A percentile compares a stretch with the other conserved stretches of the same genome.
phyloP scores from a whole-genome alignment of 2,888 invertebrate genomes.

The Orthosia cruda region DNA sequence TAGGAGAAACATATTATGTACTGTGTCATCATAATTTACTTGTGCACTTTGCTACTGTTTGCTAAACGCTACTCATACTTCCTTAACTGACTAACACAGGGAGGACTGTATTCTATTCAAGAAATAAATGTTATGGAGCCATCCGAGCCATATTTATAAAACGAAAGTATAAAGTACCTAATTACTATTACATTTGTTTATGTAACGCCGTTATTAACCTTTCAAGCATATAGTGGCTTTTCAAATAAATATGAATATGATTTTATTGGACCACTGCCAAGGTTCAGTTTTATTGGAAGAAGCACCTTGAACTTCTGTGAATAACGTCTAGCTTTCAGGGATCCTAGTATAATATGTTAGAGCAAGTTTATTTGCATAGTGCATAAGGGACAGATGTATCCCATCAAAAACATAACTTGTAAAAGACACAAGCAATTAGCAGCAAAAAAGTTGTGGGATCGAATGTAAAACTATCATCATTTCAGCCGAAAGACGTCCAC shows the following conservation, averaged over 20 bases:
- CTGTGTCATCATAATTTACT: constrained; percentile 40
- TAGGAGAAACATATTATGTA: constrained; percentile 15
- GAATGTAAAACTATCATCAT: too few relatives aligned
- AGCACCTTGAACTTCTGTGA: not conserved
- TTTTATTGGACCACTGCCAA: constrained; percentile 7
- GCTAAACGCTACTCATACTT: not conserved
- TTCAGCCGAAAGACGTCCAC: too few relatives aligned
- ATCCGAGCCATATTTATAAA: not conserved
- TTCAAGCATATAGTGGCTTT: not conserved
- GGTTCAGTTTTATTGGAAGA: constrained; percentile 12
- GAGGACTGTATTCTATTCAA: not conserved
- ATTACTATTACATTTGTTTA: not conserved
- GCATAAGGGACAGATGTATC: too few relatives aligned
- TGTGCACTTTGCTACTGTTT: constrained; percentile 20
- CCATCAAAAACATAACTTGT: too few relatives aligned
- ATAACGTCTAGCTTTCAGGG: constrained; percentile 12
- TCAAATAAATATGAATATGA: constrained; percentile 2
- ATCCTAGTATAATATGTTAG: too few relatives aligned
- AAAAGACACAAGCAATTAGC: too few relatives aligned
- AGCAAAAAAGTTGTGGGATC: too few relatives aligned
- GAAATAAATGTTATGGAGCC: not conserved
- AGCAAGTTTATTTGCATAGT: too few relatives aligned
- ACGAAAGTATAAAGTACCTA: not conserved
- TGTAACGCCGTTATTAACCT: not conserved
- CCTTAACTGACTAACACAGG: not conserved